A percentile compares a stretch with the other conserved stretches of the same genome.
phyloP scores from a whole-genome alignment of 2,888 invertebrate genomes.

The Cantharis rufa region DNA sequence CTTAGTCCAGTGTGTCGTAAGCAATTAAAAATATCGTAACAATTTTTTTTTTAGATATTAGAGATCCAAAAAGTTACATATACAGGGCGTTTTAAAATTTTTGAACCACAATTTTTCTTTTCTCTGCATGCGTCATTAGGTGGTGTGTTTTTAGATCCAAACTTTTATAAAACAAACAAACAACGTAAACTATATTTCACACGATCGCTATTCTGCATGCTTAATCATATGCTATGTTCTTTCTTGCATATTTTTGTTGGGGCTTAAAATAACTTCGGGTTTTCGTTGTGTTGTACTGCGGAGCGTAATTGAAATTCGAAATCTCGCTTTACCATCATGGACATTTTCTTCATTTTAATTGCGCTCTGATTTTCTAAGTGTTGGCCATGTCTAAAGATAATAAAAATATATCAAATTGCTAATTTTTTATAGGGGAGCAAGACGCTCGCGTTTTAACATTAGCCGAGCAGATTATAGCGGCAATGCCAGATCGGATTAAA shows the following conservation, averaged over 20 bases:
- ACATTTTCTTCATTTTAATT: background rate
- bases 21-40: background rate
- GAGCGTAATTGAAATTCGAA: background rate
- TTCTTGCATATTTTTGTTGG: background rate
- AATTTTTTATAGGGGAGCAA: slow-evolving; percentile 79
- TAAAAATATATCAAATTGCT: slow-evolving; percentile 1
- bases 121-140: background rate
- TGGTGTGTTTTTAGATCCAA: background rate
- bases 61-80: background rate
- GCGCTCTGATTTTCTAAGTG: background rate
- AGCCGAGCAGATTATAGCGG: slow-evolving; percentile 97
- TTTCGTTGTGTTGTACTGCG: background rate
- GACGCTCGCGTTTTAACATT: slow-evolving; percentile 89
- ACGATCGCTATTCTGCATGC: background rate
- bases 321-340: background rate
- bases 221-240: background rate
- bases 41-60: background rate
- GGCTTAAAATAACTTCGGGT: background rate
- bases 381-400: background rate
- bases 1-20: background rate
- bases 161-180: background rate
- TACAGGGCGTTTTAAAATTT: background rate
- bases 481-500: slow-evolving; percentile 97
- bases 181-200: background rate
- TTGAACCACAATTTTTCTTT: background rate